Evolutionary conservation across 2,113 vertebrate species (phyloP).

Genomic region (Sceloporus undulatus): DNA sequence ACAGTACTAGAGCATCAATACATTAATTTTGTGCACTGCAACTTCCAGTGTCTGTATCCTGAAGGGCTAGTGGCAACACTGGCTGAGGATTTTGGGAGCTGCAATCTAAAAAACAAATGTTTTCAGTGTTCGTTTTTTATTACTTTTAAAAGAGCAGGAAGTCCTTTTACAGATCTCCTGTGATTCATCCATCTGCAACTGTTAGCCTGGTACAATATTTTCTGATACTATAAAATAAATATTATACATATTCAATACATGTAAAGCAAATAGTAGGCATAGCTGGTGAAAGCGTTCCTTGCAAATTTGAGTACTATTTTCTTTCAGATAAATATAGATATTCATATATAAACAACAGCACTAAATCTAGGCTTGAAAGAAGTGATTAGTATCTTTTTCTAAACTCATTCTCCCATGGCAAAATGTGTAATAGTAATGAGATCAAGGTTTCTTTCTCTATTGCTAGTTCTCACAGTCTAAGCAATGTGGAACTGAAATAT

Average conservation of each 20-base stretch:
- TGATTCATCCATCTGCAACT: neutral
- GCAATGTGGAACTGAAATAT: neutral
- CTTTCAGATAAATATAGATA: neutral
- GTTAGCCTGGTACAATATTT: neutral
- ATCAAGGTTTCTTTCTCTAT: neutral
- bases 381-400: neutral
- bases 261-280: neutral
- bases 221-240: constrained; percentile 12
- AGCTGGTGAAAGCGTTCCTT: neutral
- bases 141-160: too few relatives aligned
- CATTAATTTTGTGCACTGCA: too few relatives aligned
- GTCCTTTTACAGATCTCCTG: too few relatives aligned
- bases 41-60: too few relatives aligned
- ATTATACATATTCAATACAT: constrained; percentile 27
- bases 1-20: too few relatives aligned
- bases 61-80: too few relatives aligned
- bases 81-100: too few relatives aligned
- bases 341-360: neutral
- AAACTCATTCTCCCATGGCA: neutral
- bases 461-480: neutral
- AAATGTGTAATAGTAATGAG: neutral
- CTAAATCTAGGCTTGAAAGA: neutral
- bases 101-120: too few relatives aligned
- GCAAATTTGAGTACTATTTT: neutral
- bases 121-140: too few relatives aligned